Evolutionary conservation across 2,888 invertebrate genomes (phyloP).

Genomic region (Heterodera filipjevi): DNA sequence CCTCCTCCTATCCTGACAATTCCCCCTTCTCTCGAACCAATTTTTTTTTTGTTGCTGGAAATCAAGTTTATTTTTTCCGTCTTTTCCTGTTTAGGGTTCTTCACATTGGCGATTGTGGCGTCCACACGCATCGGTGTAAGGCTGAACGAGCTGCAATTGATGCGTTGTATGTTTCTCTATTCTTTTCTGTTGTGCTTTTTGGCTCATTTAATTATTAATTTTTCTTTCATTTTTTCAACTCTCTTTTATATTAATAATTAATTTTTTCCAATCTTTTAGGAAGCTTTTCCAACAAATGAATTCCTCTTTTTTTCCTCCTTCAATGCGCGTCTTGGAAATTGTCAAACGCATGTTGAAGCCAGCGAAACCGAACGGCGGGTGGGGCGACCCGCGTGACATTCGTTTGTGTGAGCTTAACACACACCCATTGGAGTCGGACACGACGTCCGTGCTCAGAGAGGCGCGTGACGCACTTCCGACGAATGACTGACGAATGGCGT

Average conservation of each 20-base stretch:
- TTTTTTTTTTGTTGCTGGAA: too few species aligned
- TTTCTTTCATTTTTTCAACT: constrained; percentile 1
- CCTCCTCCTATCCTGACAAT: too few species aligned
- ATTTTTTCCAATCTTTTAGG: constrained; percentile 29
- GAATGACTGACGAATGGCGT: not conserved
- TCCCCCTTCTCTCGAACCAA: not conserved
- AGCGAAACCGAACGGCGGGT: constrained; percentile 81
- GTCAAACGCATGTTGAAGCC: constrained; percentile 61
- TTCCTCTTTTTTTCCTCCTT: constrained; percentile 44
- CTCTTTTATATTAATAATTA: constrained; percentile 9
- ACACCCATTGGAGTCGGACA: constrained; percentile 30
- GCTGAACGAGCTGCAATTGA: constrained; percentile 38
- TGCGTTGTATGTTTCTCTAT: constrained; percentile 41
- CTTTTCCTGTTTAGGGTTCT: constrained; percentile 75
- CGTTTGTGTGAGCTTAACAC: constrained; percentile 72
- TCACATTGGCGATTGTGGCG: constrained; percentile 97
- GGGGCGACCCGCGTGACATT: constrained; percentile 90
- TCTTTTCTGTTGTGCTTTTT: too few species aligned
- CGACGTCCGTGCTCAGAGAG: not conserved
- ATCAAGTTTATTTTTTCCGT: too few species aligned
- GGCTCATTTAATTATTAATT: too few species aligned
- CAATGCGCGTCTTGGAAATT: constrained; percentile 46
- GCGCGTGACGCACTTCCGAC: not conserved
- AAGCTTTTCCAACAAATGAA: constrained; percentile 38
- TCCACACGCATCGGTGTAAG: constrained; percentile 59